phyloP scores from a whole-genome alignment of 2,113 vertebrate genomes.

The Peromyscus californicus region DNA sequence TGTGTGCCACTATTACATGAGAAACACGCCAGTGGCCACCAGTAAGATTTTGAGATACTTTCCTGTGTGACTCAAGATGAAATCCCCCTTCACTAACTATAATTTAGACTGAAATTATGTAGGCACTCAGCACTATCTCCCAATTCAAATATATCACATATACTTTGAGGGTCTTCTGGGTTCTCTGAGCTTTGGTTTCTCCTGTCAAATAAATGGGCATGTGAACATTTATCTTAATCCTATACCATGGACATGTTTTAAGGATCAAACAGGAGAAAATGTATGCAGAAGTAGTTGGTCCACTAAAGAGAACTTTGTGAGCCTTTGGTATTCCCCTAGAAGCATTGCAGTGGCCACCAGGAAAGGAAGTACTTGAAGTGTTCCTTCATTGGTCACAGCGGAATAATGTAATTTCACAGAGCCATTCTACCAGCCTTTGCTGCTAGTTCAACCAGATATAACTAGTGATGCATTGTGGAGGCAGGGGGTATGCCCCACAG shows the following conservation, averaged over 20 bases:
- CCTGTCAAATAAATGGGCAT: background rate
- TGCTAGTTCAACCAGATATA: background rate
- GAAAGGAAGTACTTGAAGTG: background rate
- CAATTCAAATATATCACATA: background rate
- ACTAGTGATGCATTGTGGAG: background rate
- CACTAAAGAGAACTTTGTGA: background rate
- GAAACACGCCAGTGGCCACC: background rate
- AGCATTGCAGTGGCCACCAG: background rate
- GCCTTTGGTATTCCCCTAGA: background rate
- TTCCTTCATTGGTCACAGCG: background rate
- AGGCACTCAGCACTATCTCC: background rate
- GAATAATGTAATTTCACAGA: background rate
- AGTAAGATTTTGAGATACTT: background rate
- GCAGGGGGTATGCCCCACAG: background rate
- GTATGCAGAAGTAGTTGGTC: background rate
- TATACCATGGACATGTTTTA: background rate
- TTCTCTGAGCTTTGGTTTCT: slow-evolving; percentile 16
- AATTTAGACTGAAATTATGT: background rate
- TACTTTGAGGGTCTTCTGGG: background rate
- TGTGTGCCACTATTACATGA: background rate
- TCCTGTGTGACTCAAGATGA: background rate
- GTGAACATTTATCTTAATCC: background rate
- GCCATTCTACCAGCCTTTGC: background rate
- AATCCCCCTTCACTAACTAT: background rate
- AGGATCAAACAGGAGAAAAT: background rate